A percentile compares a stretch with the other conserved stretches of the same genome.
Evolutionary conservation across 92 coral and sea anemone genomes (phyloP).

Genomic region (Pocillopora meandrina): DNA sequence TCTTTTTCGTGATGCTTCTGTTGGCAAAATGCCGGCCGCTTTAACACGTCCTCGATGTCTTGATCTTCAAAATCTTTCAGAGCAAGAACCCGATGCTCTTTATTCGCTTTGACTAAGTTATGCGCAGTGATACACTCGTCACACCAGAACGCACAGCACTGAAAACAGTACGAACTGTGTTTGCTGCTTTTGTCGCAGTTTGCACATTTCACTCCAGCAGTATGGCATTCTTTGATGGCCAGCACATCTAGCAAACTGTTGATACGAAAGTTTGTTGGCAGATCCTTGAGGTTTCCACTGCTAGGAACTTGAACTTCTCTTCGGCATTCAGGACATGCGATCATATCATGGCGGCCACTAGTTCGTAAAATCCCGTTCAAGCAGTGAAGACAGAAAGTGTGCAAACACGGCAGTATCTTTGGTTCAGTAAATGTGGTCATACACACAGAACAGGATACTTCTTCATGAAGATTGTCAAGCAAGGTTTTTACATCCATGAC

Average conservation of each 20-base stretch:
- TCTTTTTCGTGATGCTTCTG: slow-evolving; percentile 27
- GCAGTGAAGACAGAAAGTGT: neutral
- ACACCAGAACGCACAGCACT: slow-evolving; percentile 12
- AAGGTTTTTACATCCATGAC: too few relatives aligned
- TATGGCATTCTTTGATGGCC: neutral
- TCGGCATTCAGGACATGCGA: neutral
- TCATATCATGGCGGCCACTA: neutral
- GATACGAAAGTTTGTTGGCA: neutral
- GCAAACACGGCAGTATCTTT: slow-evolving; percentile 45
- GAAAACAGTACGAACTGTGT: neutral
- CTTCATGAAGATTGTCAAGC: neutral
- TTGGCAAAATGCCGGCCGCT: slow-evolving; percentile 11
- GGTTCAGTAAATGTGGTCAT: neutral
- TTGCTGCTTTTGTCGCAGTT: neutral
- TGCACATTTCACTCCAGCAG: neutral
- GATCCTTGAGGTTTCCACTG: neutral
- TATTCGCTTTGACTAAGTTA: slow-evolving; percentile 3
- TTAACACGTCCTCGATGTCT: neutral
- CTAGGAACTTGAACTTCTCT: neutral
- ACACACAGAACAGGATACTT: slow-evolving; percentile 28
- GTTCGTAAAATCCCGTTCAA: neutral
- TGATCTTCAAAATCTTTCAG: neutral
- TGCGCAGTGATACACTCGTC: neutral
- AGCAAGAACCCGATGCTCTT: neutral
- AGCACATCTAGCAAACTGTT: neutral